These are phyloP conservation scores for Alca torda DNA, from an alignment of 2,797 vertebrate species.

Conservation along the genomic window DNA sequence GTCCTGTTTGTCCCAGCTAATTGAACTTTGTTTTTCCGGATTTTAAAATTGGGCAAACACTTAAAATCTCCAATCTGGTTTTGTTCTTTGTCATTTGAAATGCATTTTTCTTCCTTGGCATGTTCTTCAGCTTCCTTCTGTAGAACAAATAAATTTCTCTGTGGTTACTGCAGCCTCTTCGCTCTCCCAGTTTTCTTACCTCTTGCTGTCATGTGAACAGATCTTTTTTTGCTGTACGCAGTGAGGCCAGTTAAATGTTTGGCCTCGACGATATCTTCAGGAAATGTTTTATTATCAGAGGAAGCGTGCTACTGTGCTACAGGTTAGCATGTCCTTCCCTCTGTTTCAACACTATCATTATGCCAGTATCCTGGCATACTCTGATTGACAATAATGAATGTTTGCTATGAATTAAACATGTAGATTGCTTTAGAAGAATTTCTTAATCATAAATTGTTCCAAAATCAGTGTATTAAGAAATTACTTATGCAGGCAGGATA, in stretches of 20 bases:
- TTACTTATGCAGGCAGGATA: not conserved
- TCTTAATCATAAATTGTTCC: not conserved
- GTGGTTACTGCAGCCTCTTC: not conserved
- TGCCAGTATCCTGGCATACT: not conserved
- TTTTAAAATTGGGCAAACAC: not conserved
- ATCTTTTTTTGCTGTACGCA: not conserved
- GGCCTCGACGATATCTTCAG: not conserved
- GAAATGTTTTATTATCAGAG: not conserved
- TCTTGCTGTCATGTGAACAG: not conserved
- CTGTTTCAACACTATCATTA: not conserved
- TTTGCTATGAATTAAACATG: not conserved
- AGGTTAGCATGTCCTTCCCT: not conserved
- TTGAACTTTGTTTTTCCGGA: not conserved
- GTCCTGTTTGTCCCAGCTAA: not conserved
- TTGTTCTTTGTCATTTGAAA: not conserved
- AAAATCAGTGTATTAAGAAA: not conserved
- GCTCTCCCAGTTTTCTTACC: not conserved
- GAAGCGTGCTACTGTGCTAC: not conserved
- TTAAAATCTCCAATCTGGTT: not conserved
- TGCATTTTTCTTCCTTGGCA: not conserved
- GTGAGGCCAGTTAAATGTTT: not conserved
- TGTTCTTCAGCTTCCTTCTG: not conserved
- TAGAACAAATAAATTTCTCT: not conserved
- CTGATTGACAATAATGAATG: not conserved
- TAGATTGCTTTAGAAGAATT: not conserved